Base-by-base conservation (phyloP, 2,113 vertebrate genomes). In the Symphodus melops region DNA sequence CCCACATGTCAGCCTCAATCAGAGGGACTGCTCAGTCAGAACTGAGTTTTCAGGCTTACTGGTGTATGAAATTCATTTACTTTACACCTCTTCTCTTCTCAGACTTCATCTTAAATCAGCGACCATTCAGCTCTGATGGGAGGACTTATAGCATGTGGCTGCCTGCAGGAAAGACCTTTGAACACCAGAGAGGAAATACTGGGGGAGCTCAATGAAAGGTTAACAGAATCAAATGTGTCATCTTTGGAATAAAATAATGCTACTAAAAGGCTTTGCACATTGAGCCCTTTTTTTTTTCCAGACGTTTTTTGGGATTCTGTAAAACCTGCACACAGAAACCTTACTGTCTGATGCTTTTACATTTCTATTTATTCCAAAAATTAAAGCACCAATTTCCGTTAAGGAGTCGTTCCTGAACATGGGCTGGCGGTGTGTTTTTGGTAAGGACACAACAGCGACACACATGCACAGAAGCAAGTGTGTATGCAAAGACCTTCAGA, bases 11-110 rank as follows among this genome's bases (percentile, higher is more conserved):
- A 88, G 39, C 81, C 73, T 82, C 84, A 86, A 87, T 92, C 86
- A 92, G 70, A 63, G 71, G 25, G 63, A 76, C 89, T 83, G 86
- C 70, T 89, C 79, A 82, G 85, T 89, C 77, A 85, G 82, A 86
- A 83, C 87, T 46, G 62, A 65, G 85, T 88, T 91, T 89, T 89
- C 66, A 86, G 86, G 85, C 83, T 81, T 82, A 87, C 86, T 90
- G 86, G 79, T 88, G 84, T 92, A 91, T 87, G 86, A 92, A 92
- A 92, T 92, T 80, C 79, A 88, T 91, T 93, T 87, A 83, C 83
- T 86, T 85, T 86, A 86, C 89, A 89, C 83, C 78, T 86, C 87
- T 74, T 60, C 78, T 86, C 87, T 74, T 60, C 65, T 63, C 78
- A 76, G 84, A 78, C 90, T 89, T 92, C 75, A 88, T 89, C 79